Conservation (phyloP, 2,888 invertebrate species). For the Pocota personata region DNA sequence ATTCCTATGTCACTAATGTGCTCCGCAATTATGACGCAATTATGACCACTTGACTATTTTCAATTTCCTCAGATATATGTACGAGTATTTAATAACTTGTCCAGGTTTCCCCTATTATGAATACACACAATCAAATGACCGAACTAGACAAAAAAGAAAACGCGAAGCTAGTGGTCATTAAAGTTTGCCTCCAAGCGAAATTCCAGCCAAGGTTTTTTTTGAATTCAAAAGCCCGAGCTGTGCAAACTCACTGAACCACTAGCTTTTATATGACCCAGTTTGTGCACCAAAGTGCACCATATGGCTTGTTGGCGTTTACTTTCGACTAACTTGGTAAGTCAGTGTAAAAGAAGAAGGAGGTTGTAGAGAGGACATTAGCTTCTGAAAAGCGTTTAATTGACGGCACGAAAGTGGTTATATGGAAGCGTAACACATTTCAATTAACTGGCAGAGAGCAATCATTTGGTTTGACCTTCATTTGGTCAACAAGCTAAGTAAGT, state of each 20-base stretch:
- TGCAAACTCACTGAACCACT: neutral
- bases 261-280: slow-evolving; percentile 25
- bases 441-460: slow-evolving; percentile 1
- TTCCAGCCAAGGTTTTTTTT: slow-evolving; percentile 9
- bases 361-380: neutral
- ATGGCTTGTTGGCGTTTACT: slow-evolving; percentile 11
- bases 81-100: too few relatives aligned
- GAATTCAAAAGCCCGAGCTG: neutral
- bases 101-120: neutral
- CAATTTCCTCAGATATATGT: too few relatives aligned
- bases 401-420: neutral
- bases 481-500: neutral
- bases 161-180: neutral
- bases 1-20: too few relatives aligned
- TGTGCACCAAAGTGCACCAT: slow-evolving; percentile 4
- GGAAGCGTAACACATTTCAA: slow-evolving; percentile 21
- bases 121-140: neutral
- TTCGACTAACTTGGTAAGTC: neutral
- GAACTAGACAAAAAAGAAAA: neutral
- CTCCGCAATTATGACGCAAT: too few relatives aligned
- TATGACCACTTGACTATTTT: too few relatives aligned
- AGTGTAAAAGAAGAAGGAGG: neutral
- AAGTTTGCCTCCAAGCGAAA: neutral
- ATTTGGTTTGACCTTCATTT: slow-evolving; percentile 26
- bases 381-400: slow-evolving; percentile 14